Evolutionary conservation across 2,113 vertebrate genomes (phyloP).

Genomic region (Tetrao urogallus): DNA sequence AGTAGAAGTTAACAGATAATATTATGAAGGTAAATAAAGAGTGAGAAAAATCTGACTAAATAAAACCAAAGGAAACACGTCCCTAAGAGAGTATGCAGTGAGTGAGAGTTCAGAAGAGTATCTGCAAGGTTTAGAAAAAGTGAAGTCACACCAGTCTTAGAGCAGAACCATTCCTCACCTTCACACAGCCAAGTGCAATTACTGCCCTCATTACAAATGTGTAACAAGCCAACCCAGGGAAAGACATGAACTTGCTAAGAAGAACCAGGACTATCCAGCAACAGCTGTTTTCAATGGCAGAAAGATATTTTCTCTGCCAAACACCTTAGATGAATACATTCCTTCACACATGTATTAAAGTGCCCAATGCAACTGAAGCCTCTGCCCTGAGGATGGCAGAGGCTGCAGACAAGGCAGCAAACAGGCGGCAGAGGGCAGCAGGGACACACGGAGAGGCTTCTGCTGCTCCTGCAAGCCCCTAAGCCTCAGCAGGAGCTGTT

Average conservation of each 20-base stretch:
- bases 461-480: background rate
- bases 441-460: background rate
- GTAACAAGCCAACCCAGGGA: background rate
- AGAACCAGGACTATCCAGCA: background rate
- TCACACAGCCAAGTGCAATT: background rate
- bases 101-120: background rate
- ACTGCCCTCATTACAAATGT: background rate
- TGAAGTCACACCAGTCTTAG: background rate
- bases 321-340: background rate
- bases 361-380: background rate
- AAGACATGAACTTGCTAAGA: background rate
- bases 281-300: background rate
- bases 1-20: background rate
- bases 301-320: background rate
- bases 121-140: background rate
- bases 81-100: fast-evolving
- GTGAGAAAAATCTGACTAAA: background rate
- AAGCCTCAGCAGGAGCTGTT: background rate
- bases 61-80: background rate
- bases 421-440: background rate
- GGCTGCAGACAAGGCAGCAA: background rate
- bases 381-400: background rate
- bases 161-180: background rate
- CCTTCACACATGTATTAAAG: fast-evolving
- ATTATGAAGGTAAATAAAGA: fast-evolving